Evolutionary conservation across 1,140 invertebrate genomes (phyloP).

Genomic region (Sweltsa coloradensis): DNA sequence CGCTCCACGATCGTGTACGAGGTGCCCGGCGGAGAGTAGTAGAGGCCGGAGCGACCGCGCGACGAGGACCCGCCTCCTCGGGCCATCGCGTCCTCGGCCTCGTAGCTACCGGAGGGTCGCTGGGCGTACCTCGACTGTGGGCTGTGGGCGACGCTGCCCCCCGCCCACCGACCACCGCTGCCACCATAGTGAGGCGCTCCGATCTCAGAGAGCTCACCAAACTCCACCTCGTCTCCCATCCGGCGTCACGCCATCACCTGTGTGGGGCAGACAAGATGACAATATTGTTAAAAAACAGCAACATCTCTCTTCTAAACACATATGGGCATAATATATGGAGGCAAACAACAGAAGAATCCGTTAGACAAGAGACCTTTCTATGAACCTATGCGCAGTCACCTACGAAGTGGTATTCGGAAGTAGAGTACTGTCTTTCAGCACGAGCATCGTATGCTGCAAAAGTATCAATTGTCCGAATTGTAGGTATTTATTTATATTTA

Average conservation of each 20-base stretch:
- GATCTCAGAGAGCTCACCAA: conserved; percentile 35
- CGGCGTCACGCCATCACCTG: conserved; percentile 35
- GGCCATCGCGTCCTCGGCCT: conserved; percentile 4
- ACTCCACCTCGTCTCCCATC: conserved; percentile 35
- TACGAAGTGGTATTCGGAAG: no score
- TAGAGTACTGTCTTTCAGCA: no score
- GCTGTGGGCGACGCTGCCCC: neutral
- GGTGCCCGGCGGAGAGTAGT: conserved; percentile 49
- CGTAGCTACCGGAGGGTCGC: conserved; percentile 2
- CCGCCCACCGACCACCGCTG: neutral
- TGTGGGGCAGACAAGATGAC: no score
- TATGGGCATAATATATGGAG: no score
- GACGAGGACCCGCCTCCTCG: conserved; percentile 3
- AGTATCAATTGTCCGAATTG: no score
- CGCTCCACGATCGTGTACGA: conserved; percentile 76
- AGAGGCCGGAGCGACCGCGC: conserved; percentile 21
- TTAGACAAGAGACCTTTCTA: no score
- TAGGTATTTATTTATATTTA: no score
- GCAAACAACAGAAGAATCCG: no score
- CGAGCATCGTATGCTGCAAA: no score
- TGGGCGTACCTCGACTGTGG: conserved; percentile 1
- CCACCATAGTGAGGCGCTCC: conserved; percentile 28
- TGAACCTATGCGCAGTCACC: no score
- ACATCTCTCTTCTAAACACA: no score
- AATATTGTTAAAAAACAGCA: no score